These are phyloP conservation scores for Schizotus pectinicornis DNA, from an alignment of 2,888 invertebrate genomes.

Conservation along the genomic window DNA sequence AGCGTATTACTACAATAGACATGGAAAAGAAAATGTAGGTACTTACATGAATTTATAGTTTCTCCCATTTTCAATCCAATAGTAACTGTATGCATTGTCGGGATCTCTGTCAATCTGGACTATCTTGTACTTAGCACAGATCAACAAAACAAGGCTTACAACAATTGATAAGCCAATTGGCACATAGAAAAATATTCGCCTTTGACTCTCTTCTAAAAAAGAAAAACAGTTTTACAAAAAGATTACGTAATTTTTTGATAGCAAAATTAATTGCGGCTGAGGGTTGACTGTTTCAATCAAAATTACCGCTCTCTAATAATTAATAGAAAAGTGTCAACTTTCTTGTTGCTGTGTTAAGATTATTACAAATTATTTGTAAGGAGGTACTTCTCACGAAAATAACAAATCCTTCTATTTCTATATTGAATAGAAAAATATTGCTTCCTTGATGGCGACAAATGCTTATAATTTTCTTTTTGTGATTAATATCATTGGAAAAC, in stretches of 20 bases:
- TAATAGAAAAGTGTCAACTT: too few relatives aligned
- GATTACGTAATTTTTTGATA: not conserved
- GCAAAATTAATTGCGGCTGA: not conserved
- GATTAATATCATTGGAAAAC: too few relatives aligned
- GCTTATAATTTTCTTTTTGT: too few relatives aligned
- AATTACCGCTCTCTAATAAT: too few relatives aligned
- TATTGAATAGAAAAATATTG: too few relatives aligned
- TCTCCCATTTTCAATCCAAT: constrained; percentile 37
- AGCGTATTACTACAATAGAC: not conserved
- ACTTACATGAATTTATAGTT: constrained; percentile 44
- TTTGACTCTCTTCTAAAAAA: constrained; percentile 32
- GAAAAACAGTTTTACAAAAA: not conserved
- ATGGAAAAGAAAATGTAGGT: constrained; percentile 2
- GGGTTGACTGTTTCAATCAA: not conserved
- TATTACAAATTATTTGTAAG: too few relatives aligned
- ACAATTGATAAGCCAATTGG: constrained; percentile 40
- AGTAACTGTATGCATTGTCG: constrained; percentile 19
- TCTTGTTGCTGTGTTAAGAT: too few relatives aligned
- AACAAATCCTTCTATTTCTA: too few relatives aligned
- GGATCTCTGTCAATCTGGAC: constrained; percentile 21
- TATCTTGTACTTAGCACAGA: constrained; percentile 28
- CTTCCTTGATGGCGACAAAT: too few relatives aligned
- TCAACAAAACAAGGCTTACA: constrained; percentile 29
- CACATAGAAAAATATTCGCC: constrained; percentile 33
- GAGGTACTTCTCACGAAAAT: too few relatives aligned